A percentile compares a stretch with the other conserved stretches of the same genome.
Conservation (phyloP, 2,113 vertebrate species). For the Pipra filicauda region DNA sequence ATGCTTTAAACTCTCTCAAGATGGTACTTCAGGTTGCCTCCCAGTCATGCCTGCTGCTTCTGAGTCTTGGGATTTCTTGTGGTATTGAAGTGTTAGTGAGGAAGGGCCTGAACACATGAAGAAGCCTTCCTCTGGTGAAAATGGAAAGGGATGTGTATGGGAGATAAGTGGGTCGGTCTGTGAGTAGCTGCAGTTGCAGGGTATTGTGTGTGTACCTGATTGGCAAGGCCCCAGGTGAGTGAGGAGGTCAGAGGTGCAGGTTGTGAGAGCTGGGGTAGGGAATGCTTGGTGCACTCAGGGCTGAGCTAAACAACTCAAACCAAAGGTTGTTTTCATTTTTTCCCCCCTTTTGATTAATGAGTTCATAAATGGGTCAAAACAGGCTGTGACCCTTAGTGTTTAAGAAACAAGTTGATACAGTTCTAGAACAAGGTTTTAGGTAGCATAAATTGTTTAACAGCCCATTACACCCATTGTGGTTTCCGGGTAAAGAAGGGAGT, state of each 20-base stretch:
- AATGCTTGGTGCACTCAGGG: neutral
- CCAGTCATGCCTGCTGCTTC: neutral
- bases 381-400: neutral
- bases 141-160: neutral
- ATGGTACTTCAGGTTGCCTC: neutral
- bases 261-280: neutral
- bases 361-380: neutral
- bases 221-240: neutral
- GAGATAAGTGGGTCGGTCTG: neutral
- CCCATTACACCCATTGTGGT: neutral
- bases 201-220: neutral
- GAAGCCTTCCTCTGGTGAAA: neutral
- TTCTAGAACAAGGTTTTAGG: neutral
- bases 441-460: neutral
- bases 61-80: neutral
- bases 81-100: neutral
- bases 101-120: neutral
- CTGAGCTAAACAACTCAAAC: neutral
- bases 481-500: neutral
- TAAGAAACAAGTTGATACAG: neutral
- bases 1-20: neutral
- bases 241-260: neutral
- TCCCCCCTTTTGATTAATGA: neutral
- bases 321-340: accelerated
- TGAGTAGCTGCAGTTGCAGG: neutral